Base-by-base conservation (phyloP, 2,797 vertebrate species). In the Mastacembelus armatus region DNA sequence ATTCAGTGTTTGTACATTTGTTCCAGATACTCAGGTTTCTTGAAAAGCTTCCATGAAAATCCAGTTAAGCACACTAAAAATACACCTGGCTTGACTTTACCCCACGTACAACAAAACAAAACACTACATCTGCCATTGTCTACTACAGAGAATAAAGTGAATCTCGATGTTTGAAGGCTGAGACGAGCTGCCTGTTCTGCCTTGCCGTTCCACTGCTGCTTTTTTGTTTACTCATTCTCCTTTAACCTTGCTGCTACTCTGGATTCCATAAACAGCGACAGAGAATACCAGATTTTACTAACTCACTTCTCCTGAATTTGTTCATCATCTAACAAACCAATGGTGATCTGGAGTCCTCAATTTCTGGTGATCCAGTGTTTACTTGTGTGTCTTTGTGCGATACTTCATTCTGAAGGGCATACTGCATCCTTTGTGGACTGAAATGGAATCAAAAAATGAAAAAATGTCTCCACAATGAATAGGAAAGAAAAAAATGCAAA, bases 61-160 rank as follows among this genome's bases (percentile, higher is more conserved):
- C 29, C 29, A 51, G n/a, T 32, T 47, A 35, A 60, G 52, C 11
- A 44, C 57, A 68, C 43, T 68, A 52, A 71, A 65, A 78, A 75
- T 42, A 62, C 35, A 61, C 2, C 11, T 55, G 35, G 29, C 33
- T 44, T 29, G 30, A 74, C 68, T 71, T 45, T 30, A 56, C 38
- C 18, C 5, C 27, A 7, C 38, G 22, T 30, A 26, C 30, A 19
- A 45, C 64, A 33, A 47, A 68, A 60, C 32, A 55, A 75, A 69
- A 61, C 39, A 35, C 38, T 38, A 30, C 14, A 32, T 38, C 57
- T 29, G 42, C 44, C 58, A 40, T 14, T 39, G 35, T 68, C 30
- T 58, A 19, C 10, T 39, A 16, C 32, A 19, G 36, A 69, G 45
- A 51, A 62, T 47, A 74, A 76, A 82, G 30, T 48, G 11, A 43